phyloP scores from a whole-genome alignment of 92 coral and sea anemone species.

The Parazoanthus darwini region DNA sequence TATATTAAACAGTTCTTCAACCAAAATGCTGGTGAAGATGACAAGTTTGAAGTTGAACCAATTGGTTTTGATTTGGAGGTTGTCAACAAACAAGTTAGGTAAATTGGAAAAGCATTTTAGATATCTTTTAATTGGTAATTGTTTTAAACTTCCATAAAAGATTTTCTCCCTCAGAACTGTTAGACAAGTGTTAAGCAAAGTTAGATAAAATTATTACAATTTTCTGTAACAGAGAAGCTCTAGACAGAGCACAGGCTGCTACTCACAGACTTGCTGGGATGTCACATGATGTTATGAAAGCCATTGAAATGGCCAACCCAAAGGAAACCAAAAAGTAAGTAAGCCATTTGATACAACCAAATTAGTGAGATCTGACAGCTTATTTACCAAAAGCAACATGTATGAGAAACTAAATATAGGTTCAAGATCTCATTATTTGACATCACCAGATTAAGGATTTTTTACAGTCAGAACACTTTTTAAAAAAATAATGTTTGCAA shows the following conservation, averaged over 20 bases:
- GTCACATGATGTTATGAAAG: constrained; percentile 91
- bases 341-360: not conserved
- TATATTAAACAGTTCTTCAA: constrained; percentile 64
- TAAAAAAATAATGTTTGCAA: no score
- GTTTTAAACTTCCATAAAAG: not conserved
- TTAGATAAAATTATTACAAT: no score
- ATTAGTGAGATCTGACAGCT: not conserved
- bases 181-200: not conserved
- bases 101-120: not conserved
- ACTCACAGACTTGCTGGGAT: constrained; percentile 83
- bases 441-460: no score
- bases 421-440: no score
- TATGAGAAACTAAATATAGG: no score
- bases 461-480: no score
- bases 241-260: constrained; percentile 81
- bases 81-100: constrained; percentile 86
- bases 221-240: constrained; percentile 72
- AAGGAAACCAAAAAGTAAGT: constrained; percentile 94
- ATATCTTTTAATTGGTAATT: not conserved
- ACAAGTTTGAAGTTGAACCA: constrained; percentile 76
- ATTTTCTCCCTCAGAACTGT: no score
- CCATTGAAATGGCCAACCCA: constrained; percentile 87
- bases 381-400: not conserved
- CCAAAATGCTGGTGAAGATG: constrained; percentile 73
- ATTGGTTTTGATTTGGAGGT: constrained; percentile 93